A percentile compares a stretch with the other conserved stretches of the same genome.
Conservation (phyloP, 2,888 invertebrate species). For the Mesochorus sp. region DNA sequence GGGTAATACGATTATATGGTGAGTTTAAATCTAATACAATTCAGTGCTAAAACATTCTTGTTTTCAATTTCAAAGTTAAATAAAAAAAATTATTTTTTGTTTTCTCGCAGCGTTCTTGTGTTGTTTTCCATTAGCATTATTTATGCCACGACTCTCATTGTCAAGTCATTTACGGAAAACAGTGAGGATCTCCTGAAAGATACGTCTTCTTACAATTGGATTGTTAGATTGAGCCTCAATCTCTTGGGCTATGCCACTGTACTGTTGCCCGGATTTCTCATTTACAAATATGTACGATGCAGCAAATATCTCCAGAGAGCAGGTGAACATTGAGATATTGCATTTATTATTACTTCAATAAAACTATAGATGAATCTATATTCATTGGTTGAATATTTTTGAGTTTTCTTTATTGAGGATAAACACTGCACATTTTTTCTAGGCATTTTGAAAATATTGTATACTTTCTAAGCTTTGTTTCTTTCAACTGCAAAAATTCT, state of each 20-base stretch:
- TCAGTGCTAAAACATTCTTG: not conserved
- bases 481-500: too few relatives aligned
- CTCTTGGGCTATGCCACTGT: slow-evolving; percentile 94
- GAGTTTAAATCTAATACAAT: slow-evolving; percentile 49
- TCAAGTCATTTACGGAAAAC: slow-evolving; percentile 75
- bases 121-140: slow-evolving; percentile 82
- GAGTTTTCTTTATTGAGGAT: too few relatives aligned
- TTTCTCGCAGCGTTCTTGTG: slow-evolving; percentile 79
- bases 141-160: slow-evolving; percentile 81
- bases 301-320: slow-evolving; percentile 91
- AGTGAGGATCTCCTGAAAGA: slow-evolving; percentile 72
- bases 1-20: slow-evolving; percentile 80
- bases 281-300: slow-evolving; percentile 91
- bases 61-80: not conserved
- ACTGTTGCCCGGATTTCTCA: slow-evolving; percentile 91
- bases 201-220: slow-evolving; percentile 86
- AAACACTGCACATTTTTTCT: too few relatives aligned
- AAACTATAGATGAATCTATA: not conserved
- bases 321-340: slow-evolving; percentile 83
- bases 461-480: too few relatives aligned
- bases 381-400: too few relatives aligned
- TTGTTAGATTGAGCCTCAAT: slow-evolving; percentile 90
- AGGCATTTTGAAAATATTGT: too few relatives aligned
- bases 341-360: not conserved
- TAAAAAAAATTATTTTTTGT: slow-evolving; percentile 11